Conservation (phyloP, 2,113 vertebrate species). For the Chloropsis hardwickii region DNA sequence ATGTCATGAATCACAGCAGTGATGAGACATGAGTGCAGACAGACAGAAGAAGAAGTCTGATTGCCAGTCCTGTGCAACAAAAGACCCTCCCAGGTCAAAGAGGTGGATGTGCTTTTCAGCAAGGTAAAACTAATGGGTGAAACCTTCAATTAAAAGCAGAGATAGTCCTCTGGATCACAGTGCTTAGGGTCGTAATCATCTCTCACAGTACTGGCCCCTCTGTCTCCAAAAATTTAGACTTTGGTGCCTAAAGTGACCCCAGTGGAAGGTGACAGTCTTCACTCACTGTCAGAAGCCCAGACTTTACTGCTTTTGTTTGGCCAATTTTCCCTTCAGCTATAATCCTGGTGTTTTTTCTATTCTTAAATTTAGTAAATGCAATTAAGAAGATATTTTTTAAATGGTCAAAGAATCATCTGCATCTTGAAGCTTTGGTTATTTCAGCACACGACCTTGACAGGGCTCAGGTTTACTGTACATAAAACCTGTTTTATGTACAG, state of each 20-base stretch:
- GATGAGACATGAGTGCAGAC: neutral
- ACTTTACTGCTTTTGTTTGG: neutral
- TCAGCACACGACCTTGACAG: neutral
- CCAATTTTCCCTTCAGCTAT: neutral
- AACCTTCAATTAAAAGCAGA: neutral
- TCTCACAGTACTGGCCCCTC: neutral
- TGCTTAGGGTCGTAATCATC: neutral
- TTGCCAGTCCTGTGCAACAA: neutral
- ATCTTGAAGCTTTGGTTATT: neutral
- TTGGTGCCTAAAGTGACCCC: neutral
- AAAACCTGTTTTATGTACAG: neutral
- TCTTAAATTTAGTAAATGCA: neutral
- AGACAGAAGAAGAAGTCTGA: neutral
- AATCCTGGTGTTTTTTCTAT: neutral
- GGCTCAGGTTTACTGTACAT: neutral
- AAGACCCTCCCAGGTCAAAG: neutral
- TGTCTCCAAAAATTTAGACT: neutral
- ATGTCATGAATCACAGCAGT: slow-evolving; percentile 3
- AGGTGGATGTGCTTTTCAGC: slow-evolving; percentile 1
- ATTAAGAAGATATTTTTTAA: neutral
- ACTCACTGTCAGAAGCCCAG: neutral
- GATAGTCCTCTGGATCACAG: neutral
- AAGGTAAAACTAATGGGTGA: slow-evolving; percentile 2
- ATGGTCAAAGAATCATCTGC: neutral
- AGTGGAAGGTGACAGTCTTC: neutral